Evolutionary conservation across 2,888 invertebrate genomes (phyloP), one percentile per base, ranked within the genome.

Genomic region (Drosophila diplacantha): DNA sequence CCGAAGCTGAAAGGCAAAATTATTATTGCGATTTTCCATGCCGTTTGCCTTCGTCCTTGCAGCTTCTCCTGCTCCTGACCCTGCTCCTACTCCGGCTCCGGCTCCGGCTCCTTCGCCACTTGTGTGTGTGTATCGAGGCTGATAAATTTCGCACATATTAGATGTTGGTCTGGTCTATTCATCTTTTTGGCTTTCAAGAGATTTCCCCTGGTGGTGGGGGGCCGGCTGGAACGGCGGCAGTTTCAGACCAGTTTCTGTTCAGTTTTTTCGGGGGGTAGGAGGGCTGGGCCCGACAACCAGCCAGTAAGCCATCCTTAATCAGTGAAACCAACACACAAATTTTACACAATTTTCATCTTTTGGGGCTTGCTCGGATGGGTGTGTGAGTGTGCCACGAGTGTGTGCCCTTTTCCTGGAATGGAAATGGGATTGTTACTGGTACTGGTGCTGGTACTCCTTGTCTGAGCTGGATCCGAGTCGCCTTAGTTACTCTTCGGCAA

Each of bases 1-100:
- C 44, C 51, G 38, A 52, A 66, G 51, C 46, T 67, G 65, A 63
- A 64, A 63, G 64, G 51, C 60, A 73, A 77, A 77, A 77, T 75
- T 81, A 81, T 78, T 79, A 73, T 77, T 81, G 79, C 81, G 71
- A 77, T 81, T 81, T 77, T 77, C 77, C 81, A 79, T 73, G 79
- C 76, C 76, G 74, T 65, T 70, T 80, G 73, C 54, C 57, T 59
- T 71, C 43, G 65, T 66, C 74, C 72, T 59, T 61, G 67, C 57
- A 38, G 56, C 43, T 37, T 26, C 14, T 32, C 11, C 18, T 26
- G 12, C 5, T 12, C 4, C 14, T 31, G 5, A 26, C 14, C 20
- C 32, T 3, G 1, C 24, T 26, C 5, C 9, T 24, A 24, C 24
- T 7, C 24, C 24, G 24, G 24, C 32, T 32, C 32, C 32, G 4